These are phyloP conservation scores for Sinotaia quadrata DNA, from an alignment of 2,888 invertebrate species.

Conservation along the genomic window DNA sequence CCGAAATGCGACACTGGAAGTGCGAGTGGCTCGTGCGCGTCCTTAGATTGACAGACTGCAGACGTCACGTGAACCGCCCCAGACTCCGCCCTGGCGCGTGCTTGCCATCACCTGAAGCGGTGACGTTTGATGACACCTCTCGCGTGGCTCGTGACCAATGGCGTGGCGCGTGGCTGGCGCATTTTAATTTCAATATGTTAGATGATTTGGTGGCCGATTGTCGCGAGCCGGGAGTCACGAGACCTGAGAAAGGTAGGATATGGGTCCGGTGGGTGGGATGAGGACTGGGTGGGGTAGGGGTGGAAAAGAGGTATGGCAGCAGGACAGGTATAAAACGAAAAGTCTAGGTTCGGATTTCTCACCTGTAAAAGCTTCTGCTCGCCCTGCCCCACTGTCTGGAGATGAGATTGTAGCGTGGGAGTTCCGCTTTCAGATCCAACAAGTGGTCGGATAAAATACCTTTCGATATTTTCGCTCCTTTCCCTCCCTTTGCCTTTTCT, in stretches of 20 bases:
- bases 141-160: conserved; percentile 36
- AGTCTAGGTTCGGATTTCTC: conserved; percentile 20
- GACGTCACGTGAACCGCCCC: conserved; percentile 33
- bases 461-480: not conserved
- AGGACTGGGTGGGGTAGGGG: not conserved
- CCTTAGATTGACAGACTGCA: conserved; percentile 30
- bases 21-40: conserved; percentile 32
- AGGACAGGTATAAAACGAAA: conserved; percentile 28
- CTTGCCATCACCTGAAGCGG: conserved; percentile 10
- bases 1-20: not conserved
- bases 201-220: conserved; percentile 4
- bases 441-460: not conserved
- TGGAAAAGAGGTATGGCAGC: conserved; percentile 1
- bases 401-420: not conserved
- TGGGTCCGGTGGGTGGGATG: not conserved
- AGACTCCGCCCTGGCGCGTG: conserved; percentile 30
- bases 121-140: conserved; percentile 32
- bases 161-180: conserved; percentile 41
- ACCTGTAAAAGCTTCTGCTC: not conserved
- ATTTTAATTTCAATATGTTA: conserved; percentile 26
- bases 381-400: not conserved
- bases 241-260: not conserved
- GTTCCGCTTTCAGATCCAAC: not conserved
- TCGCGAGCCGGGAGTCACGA: conserved; percentile 1
- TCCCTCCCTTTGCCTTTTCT: too few species aligned